Base-by-base conservation (phyloP, 2,888 invertebrate species). In the Meiosimyza platycephala region DNA sequence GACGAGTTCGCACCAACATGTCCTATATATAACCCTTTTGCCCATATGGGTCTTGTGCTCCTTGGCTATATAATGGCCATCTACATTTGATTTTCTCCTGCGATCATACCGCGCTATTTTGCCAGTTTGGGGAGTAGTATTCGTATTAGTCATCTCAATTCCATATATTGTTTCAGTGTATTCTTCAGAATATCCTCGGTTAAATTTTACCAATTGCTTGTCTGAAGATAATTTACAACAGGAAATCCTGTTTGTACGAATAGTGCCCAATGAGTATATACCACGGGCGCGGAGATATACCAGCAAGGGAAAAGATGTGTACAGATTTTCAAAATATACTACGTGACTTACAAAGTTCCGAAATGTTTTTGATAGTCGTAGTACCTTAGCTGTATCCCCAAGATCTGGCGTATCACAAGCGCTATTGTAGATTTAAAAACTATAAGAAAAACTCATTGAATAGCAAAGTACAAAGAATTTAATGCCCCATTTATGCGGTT, bases 71-170 rank as follows among this genome's bases (percentile, higher is more conserved):
- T 22, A 2, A 22, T 1, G 22, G 22, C 22, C 1, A 22, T 22
- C 22, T 2, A 22, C 22, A 22, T 22, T 95, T 74, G 98, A 89
- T n/a, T n/a, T n/a, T n/a, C n/a, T n/a, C n/a, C n/a, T n/a, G n/a
- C n/a, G n/a, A n/a, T n/a, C n/a, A n/a, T n/a, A n/a, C n/a, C n/a
- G n/a, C n/a, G n/a, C n/a, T n/a, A n/a, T n/a, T n/a, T n/a, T n/a
- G n/a, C n/a, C n/a, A n/a, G n/a, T n/a, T n/a, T n/a, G n/a, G n/a
- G n/a, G n/a, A n/a, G n/a, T n/a, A 3, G 93, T 94, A 88, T 68
- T 72, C 15, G 28, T 68, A 50, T 47, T 72, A 48, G 52, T 40
- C 9, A 69, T 50, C 15, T 69, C 64, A 22, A 69, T 33, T 48
- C 73, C 69, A 69, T 57, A 69, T n/a, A 69, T 64, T n/a, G 68